phyloP scores from a whole-genome alignment of 2,113 vertebrate species.

The Corvus moneduloides region DNA sequence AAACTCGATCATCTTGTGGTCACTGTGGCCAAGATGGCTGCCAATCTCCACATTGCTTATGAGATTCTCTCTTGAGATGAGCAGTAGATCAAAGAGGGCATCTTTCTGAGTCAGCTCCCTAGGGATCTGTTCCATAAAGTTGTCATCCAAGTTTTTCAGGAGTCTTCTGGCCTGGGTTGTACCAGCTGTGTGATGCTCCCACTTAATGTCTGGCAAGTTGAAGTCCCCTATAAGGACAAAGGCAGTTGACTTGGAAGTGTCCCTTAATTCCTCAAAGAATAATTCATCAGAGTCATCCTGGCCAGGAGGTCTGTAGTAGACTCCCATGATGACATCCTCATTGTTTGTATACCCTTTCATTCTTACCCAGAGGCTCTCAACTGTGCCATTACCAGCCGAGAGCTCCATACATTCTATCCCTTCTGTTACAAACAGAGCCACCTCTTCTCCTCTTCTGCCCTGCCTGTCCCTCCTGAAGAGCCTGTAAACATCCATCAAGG shows the following conservation, averaged over 20 bases:
- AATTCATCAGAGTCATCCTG: neutral
- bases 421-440: neutral
- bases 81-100: neutral
- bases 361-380: neutral
- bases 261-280: neutral
- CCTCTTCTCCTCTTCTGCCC: neutral
- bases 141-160: neutral
- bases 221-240: neutral
- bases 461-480: neutral
- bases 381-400: neutral
- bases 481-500: neutral
- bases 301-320: neutral
- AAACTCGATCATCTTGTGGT: neutral
- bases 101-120: neutral
- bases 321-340: no score
- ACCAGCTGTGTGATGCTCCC: neutral
- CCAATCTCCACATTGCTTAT: neutral
- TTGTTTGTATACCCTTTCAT: neutral
- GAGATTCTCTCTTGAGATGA: neutral
- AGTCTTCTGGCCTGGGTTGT: neutral
- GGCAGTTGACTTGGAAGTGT: neutral
- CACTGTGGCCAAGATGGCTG: neutral
- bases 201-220: neutral
- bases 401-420: neutral
- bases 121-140: neutral